Conservation (phyloP, 2,888 invertebrate species). For the Gonocerus acuteangulatus region DNA sequence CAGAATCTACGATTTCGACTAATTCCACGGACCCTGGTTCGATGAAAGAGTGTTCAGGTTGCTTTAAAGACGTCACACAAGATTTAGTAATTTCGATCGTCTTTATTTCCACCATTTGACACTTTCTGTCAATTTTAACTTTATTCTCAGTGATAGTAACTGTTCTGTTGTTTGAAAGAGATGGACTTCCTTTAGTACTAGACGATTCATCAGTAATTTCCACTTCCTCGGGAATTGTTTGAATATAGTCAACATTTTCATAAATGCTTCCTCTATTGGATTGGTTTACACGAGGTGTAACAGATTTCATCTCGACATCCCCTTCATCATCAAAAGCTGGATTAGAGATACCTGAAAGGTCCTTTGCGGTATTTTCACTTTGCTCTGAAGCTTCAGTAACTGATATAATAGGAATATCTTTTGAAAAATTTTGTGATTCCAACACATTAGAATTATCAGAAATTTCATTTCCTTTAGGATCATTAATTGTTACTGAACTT, state of each 20-base stretch:
- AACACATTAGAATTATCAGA: neutral
- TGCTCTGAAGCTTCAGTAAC: slow-evolving; percentile 32
- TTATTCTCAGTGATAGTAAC: slow-evolving; percentile 48
- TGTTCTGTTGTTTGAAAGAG: slow-evolving; percentile 53
- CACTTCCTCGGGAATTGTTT: slow-evolving; percentile 37
- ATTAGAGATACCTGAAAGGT: slow-evolving; percentile 22
- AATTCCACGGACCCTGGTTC: slow-evolving; percentile 45
- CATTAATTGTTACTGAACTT: slow-evolving; percentile 11
- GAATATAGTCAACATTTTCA: slow-evolving; percentile 36
- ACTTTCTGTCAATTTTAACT: slow-evolving; percentile 42
- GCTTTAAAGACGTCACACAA: slow-evolving; percentile 46
- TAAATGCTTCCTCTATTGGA: slow-evolving; percentile 37
- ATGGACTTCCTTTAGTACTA: slow-evolving; percentile 56
- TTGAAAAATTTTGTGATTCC: slow-evolving; percentile 21
- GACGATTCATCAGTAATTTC: slow-evolving; percentile 39
- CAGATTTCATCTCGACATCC: slow-evolving; percentile 31
- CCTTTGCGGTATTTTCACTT: slow-evolving; percentile 3
- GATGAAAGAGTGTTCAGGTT: slow-evolving; percentile 43
- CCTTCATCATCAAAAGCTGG: slow-evolving; percentile 31
- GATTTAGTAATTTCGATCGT: slow-evolving; percentile 62
- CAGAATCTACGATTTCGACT: slow-evolving; percentile 44
- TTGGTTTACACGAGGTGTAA: slow-evolving; percentile 2
- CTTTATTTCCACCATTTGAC: slow-evolving; percentile 57
- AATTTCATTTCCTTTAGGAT: neutral
- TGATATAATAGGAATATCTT: slow-evolving; percentile 36